A percentile compares a stretch with the other conserved stretches of the same genome.
phyloP scores from a whole-genome alignment of 1,140 invertebrate species.

The Trichogramma pretiosum region DNA sequence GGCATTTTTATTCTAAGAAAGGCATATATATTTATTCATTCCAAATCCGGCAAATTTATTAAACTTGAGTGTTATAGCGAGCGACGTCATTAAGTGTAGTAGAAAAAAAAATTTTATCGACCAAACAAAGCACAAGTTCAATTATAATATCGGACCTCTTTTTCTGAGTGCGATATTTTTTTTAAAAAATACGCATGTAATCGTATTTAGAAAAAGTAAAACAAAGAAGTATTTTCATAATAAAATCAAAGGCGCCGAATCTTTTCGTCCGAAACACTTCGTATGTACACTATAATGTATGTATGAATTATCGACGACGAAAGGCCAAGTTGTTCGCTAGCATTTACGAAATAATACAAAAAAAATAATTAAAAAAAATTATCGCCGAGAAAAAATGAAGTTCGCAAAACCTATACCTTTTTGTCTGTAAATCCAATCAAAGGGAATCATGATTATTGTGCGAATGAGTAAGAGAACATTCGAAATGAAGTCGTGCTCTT shows the following conservation, averaged over 20 bases:
- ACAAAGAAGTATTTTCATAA: slow-evolving; percentile 14
- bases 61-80: too few relatives aligned
- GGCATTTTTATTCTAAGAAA: slow-evolving; percentile 12
- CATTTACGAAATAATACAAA: slow-evolving; percentile 13
- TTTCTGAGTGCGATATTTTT: slow-evolving; percentile 15
- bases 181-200: slow-evolving; percentile 3
- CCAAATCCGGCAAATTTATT: too few relatives aligned
- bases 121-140: slow-evolving; percentile 14
- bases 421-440: neutral
- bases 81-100: too few relatives aligned
- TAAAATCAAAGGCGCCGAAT: slow-evolving; percentile 11
- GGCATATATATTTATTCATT: too few relatives aligned
- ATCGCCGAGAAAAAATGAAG: neutral
- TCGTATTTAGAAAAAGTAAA: slow-evolving; percentile 4
- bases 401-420: too few relatives aligned
- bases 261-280: slow-evolving; percentile 9
- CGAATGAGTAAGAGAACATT: slow-evolving; percentile 9
- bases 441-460: slow-evolving; percentile 12
- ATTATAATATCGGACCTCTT: slow-evolving; percentile 16
- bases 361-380: neutral
- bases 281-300: too few relatives aligned
- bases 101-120: neutral
- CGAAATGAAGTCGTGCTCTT: slow-evolving; percentile 14
- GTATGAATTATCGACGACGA: slow-evolving; percentile 3
- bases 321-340: slow-evolving; percentile 6